Evolutionary conservation across 2,888 invertebrate species (phyloP).

Genomic region (Stenurella melanura): DNA sequence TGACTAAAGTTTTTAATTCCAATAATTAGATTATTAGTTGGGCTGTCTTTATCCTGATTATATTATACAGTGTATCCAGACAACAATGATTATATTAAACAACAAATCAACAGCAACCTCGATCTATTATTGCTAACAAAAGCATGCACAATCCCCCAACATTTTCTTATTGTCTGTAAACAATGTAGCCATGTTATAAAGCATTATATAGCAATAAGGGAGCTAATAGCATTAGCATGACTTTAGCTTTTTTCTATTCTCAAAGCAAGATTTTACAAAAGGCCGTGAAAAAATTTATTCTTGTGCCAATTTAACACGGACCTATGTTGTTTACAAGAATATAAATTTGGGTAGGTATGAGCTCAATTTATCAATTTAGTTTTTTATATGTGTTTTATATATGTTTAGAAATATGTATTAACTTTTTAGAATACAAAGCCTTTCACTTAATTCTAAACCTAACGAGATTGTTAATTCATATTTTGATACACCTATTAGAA

Average conservation of each 20-base stretch:
- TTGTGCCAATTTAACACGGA: conserved; percentile 36
- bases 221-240: conserved; percentile 65
- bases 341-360: conserved; percentile 52
- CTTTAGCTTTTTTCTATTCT: conserved; percentile 59
- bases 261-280: conserved; percentile 51
- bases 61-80: conserved; percentile 27
- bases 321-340: conserved; percentile 55
- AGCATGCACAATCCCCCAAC: conserved; percentile 38
- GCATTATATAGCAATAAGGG: conserved; percentile 43
- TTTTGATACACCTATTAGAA: conserved; percentile 46
- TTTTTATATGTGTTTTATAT: conserved; percentile 36
- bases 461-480: conserved; percentile 45
- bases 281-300: conserved; percentile 53
- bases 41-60: conserved; percentile 37
- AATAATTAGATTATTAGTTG: conserved; percentile 45
- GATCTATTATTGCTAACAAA: conserved; percentile 39
- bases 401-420: conserved; percentile 45
- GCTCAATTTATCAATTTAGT: conserved; percentile 47
- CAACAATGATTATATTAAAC: conserved; percentile 41
- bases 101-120: conserved; percentile 44
- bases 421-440: conserved; percentile 46
- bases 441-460: conserved; percentile 48
- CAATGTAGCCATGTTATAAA: conserved; percentile 33
- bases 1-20: conserved; percentile 40
- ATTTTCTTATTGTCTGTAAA: conserved; percentile 37